Evolutionary conservation across 2,113 vertebrate species (phyloP).

Genomic region (Nasalis larvatus): DNA sequence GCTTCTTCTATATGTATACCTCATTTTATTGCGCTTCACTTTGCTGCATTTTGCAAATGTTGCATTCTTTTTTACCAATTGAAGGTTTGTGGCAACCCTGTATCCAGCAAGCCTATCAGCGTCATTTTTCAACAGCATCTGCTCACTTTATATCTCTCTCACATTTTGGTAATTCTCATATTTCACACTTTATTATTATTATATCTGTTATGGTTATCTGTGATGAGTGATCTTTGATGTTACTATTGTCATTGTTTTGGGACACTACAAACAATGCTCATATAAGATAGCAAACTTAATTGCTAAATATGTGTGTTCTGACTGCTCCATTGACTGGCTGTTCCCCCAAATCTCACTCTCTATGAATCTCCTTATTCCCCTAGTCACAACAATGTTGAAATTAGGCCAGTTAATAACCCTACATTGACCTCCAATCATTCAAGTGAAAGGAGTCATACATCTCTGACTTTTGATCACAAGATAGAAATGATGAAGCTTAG

Average conservation of each 20-base stretch:
- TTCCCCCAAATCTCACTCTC: not conserved
- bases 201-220: not conserved
- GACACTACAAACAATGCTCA: not conserved
- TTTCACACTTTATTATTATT: not conserved
- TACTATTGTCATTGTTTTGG: not conserved
- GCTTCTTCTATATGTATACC: not conserved
- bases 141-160: not conserved
- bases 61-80: not conserved
- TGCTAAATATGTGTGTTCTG: not conserved
- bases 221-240: not conserved
- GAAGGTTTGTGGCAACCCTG: not conserved
- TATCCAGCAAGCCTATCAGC: not conserved
- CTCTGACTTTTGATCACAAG: not conserved
- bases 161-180: not conserved
- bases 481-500: not conserved
- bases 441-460: not conserved
- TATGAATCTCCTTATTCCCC: not conserved
- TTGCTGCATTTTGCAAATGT: not conserved
- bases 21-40: not conserved
- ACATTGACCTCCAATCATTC: not conserved
- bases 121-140: not conserved
- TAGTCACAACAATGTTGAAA: not conserved
- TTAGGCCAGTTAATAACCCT: not conserved
- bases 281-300: not conserved
- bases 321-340: not conserved